Evolutionary conservation across 2,797 vertebrate species (phyloP).

Genomic region (Gadopsis marmoratus): DNA sequence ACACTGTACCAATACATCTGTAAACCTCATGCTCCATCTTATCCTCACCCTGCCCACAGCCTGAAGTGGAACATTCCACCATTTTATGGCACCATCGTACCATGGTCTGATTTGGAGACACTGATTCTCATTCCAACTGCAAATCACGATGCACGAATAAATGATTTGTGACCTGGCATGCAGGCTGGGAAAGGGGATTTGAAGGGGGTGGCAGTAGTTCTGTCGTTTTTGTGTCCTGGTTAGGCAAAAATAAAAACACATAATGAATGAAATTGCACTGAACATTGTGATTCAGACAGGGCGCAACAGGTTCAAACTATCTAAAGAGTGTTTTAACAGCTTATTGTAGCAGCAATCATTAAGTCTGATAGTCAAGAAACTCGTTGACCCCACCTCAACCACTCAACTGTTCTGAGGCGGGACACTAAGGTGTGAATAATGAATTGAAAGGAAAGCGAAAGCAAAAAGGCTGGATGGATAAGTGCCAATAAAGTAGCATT

Average conservation of each 20-base stretch:
- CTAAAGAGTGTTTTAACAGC: no score
- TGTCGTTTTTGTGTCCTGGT: background rate
- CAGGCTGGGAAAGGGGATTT: background rate
- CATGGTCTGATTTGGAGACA: background rate
- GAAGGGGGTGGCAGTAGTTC: background rate
- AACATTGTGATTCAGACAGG: no score
- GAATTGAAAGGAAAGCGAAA: background rate
- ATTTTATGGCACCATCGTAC: background rate
- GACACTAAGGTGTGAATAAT: background rate
- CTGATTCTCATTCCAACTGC: background rate
- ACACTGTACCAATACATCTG: background rate
- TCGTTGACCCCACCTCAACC: background rate
- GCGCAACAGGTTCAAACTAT: no score
- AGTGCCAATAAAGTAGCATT: constrained; percentile 7
- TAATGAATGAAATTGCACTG: no score
- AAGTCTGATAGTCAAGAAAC: background rate
- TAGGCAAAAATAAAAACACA: background rate
- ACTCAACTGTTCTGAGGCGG: background rate
- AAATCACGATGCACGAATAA: background rate
- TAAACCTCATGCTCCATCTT: background rate
- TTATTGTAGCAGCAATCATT: no score
- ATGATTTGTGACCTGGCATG: background rate
- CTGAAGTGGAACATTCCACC: background rate
- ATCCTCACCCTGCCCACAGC: background rate
- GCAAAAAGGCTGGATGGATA: background rate